Conservation (phyloP, 1,140 invertebrate species). For the Onthophagus taurus region DNA sequence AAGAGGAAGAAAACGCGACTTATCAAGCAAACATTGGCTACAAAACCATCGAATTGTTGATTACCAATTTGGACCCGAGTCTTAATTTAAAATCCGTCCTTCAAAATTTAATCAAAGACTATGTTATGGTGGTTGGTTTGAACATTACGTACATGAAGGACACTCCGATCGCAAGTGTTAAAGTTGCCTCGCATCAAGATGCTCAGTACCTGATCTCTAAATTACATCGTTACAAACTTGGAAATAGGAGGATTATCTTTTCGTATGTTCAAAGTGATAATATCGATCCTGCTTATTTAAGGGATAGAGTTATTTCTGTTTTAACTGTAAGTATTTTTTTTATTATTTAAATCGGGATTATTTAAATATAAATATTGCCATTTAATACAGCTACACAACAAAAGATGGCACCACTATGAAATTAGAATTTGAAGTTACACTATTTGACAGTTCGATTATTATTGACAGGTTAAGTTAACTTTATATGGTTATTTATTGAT, state of each 20-base stretch:
- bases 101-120: conserved; percentile 54
- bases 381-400: too few species aligned
- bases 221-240: conserved; percentile 71
- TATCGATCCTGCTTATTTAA: conserved; percentile 55
- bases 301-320: conserved; percentile 51
- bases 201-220: conserved; percentile 77
- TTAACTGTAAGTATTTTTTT: too few species aligned
- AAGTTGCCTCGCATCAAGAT: conserved; percentile 51
- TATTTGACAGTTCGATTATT: too few species aligned
- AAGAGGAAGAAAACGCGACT: neutral
- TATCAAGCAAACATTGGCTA: neutral
- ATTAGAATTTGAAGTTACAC: too few species aligned
- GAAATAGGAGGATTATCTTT: conserved; percentile 72
- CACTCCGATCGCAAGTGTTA: conserved; percentile 54
- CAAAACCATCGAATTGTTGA: conserved; percentile 51
- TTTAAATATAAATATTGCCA: too few species aligned
- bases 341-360: too few species aligned
- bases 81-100: conserved; percentile 63
- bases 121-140: conserved; percentile 58
- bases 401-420: too few species aligned
- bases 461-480: too few species aligned
- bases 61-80: conserved; percentile 68
- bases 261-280: conserved; percentile 55
- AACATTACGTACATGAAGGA: conserved; percentile 61
- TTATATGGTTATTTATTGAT: too few species aligned